Base-by-base conservation (phyloP, 2,797 vertebrate genomes). In the Notolepis coatsorum region DNA sequence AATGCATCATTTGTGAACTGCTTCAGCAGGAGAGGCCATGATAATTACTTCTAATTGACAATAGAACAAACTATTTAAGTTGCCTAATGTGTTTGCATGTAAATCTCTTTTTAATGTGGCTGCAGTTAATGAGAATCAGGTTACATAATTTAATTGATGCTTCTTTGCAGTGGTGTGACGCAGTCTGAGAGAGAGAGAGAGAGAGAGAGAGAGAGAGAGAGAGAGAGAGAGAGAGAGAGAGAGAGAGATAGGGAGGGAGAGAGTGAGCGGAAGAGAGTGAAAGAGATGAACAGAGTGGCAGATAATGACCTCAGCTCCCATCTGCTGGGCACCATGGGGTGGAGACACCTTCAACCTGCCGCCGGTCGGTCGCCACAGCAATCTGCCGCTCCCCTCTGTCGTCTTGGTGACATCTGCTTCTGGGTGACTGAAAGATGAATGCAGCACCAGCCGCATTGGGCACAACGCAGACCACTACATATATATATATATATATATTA, bases 341-440 rank as follows among this genome's bases (percentile, higher is more conserved):
- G 80, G 82, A 86, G 87, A 76, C 85, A 91, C 87, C 86, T 91
- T 90, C 87, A 88, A 86, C 81, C 83, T 89, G 88, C 82, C 84
- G 81, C 78, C 67, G 71, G 72, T 88, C 68, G 67, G 75, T 88
- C 83, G 71, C 77, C 86, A 81, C 82, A 54, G 78, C 89, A 91
- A 89, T 90, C 90, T 91, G 88, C 88, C 80, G 68, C 85, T 88
- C 87, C 90, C 84, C 64, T 76, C 65, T 77, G 82, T 90, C 86
- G 65, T 80, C 81, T 81, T 59, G 74, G 84, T 90, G 91, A 91
- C 92, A 93, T 92, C 91, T 93, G 92, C 84, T 89, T 89, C 88
- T 88, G 88, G 89, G 77, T 88, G 88, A 90, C 83, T 84, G 87
- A 88, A 69, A 87, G 89, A 92, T 92, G 88, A 92, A 86, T 85